A percentile compares a stretch with the other conserved stretches of the same genome.
Evolutionary conservation across 2,797 vertebrate genomes (phyloP).

Genomic region (Hozukius guyotensis): DNA sequence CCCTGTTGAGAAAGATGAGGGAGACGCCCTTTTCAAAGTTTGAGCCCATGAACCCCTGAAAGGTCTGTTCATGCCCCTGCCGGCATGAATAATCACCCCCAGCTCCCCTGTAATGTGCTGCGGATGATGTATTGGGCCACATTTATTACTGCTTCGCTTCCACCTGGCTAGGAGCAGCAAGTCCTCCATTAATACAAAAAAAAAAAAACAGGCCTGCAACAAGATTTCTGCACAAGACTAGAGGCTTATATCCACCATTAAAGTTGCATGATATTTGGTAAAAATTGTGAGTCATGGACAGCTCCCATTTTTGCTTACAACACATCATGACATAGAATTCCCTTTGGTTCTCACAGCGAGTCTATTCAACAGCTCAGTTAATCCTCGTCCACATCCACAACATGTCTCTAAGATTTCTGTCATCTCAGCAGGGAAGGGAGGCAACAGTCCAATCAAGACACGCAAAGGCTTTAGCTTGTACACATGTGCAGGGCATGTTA

Average conservation of each 20-base stretch:
- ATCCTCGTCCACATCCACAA: constrained; percentile 35
- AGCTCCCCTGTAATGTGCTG: constrained; percentile 80
- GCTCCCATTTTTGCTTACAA: constrained; percentile 42
- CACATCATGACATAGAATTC: constrained; percentile 31
- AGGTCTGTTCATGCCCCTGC: constrained; percentile 82
- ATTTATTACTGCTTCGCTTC: constrained; percentile 83
- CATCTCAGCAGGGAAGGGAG: constrained; percentile 25
- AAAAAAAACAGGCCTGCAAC: constrained; percentile 48
- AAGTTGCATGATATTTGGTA: constrained; percentile 68
- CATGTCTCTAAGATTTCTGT: constrained; percentile 22
- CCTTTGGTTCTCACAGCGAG: background rate
- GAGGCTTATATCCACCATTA: constrained; percentile 57
- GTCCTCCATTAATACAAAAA: constrained; percentile 77
- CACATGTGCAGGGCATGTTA: constrained; percentile 25
- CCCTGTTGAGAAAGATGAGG: constrained; percentile 72
- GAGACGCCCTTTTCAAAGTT: constrained; percentile 83
- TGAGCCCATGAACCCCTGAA: constrained; percentile 81
- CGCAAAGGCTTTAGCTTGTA: constrained; percentile 27
- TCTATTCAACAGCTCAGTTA: constrained; percentile 34
- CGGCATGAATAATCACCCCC: constrained; percentile 83
- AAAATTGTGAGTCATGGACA: constrained; percentile 55
- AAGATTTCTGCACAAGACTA: constrained; percentile 66
- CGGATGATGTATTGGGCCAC: constrained; percentile 82
- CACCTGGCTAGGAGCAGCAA: constrained; percentile 81
- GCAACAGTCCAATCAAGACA: constrained; percentile 28